phyloP scores from a whole-genome alignment of 1,140 invertebrate genomes.

The Zaprionus taronus region DNA sequence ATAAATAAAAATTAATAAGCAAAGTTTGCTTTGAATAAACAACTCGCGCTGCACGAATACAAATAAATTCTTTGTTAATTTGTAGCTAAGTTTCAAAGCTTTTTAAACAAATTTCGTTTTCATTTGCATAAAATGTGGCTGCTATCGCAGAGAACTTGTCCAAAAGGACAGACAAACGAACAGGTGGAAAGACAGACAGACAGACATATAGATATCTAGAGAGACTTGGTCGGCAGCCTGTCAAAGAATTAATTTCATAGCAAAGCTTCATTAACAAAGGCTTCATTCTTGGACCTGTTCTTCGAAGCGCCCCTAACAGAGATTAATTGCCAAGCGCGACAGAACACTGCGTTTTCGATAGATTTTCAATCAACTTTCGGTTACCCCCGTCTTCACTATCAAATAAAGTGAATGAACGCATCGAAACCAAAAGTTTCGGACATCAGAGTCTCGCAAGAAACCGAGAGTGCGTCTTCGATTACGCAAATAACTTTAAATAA shows the following conservation, averaged over 20 bases:
- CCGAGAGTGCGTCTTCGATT: constrained; percentile 66
- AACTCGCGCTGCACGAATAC: constrained; percentile 30
- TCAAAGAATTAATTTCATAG: constrained; percentile 36
- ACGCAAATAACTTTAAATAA: constrained; percentile 69
- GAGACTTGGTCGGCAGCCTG: constrained; percentile 11
- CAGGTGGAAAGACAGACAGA: not conserved
- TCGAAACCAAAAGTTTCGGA: constrained; percentile 69
- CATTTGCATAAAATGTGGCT: constrained; percentile 75
- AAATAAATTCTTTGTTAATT: constrained; percentile 74
- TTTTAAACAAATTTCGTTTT: constrained; percentile 64
- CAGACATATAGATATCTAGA: not conserved
- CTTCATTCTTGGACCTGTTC: constrained; percentile 61
- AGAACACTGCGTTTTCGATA: constrained; percentile 58
- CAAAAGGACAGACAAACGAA: constrained; percentile 24
- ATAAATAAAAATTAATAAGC: constrained; percentile 64
- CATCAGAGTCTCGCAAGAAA: constrained; percentile 46
- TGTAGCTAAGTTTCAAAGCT: constrained; percentile 58
- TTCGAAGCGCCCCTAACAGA: constrained; percentile 50
- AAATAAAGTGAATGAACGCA: constrained; percentile 71
- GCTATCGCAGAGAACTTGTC: constrained; percentile 32
- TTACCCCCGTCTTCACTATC: not conserved
- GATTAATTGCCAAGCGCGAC: constrained; percentile 65
- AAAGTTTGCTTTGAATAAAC: constrained; percentile 18
- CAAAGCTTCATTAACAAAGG: constrained; percentile 70
- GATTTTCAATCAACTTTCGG: constrained; percentile 61